Percentiles rank a stretch among this genome's conserved stretches.
These are phyloP conservation scores for Himantopus leucocephalus DNA, from an alignment of 2,113 vertebrate genomes.

Conservation along the genomic window DNA sequence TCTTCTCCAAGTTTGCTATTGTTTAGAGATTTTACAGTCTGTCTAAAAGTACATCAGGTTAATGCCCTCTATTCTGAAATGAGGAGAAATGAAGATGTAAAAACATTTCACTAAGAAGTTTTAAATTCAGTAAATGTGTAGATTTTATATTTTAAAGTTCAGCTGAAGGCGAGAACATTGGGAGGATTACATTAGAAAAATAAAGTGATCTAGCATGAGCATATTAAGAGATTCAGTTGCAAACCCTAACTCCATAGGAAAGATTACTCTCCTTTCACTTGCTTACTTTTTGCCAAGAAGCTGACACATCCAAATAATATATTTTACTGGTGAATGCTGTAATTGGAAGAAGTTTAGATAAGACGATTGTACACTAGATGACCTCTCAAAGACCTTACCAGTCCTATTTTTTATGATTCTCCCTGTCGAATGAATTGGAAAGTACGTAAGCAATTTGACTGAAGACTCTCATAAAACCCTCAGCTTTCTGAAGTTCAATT, in stretches of 20 bases:
- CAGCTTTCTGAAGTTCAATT: neutral
- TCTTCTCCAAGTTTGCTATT: neutral
- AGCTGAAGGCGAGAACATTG: neutral
- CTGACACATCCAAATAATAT: constrained; percentile 3
- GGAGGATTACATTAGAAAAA: neutral
- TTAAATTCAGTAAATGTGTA: neutral
- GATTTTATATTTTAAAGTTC: constrained; percentile 20
- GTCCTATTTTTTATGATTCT: neutral
- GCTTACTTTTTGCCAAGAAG: neutral
- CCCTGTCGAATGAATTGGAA: neutral
- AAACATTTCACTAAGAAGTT: neutral
- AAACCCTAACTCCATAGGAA: neutral
- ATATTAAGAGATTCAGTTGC: neutral
- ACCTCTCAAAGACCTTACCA: neutral
- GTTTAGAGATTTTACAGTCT: neutral
- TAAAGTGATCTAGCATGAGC: neutral
- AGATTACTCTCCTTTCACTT: neutral
- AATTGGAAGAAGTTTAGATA: constrained; percentile 1
- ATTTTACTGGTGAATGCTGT: neutral
- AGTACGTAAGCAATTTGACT: neutral
- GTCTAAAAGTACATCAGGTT: neutral
- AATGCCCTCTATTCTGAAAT: neutral
- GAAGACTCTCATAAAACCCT: neutral
- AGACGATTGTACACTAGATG: neutral
- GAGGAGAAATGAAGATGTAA: neutral